phyloP scores from a whole-genome alignment of 2,797 vertebrate genomes.

The Heterohyrax brucei region DNA sequence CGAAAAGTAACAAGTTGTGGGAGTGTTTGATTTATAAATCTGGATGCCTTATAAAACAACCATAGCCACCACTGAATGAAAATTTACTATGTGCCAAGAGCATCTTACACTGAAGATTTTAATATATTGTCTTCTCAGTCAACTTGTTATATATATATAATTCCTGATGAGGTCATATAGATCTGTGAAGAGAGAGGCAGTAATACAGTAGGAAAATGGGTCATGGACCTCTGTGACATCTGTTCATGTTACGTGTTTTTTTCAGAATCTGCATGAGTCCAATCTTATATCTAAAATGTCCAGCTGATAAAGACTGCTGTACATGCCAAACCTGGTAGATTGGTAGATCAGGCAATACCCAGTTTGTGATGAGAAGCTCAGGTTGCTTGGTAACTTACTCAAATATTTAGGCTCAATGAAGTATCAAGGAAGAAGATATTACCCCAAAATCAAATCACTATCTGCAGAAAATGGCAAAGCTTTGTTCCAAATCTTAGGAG shows the following conservation, averaged over 20 bases:
- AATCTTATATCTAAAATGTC: neutral
- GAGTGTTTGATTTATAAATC: slow-evolving; percentile 28
- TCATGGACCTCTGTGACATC: neutral
- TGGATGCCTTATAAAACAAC: slow-evolving; percentile 63
- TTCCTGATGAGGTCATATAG: neutral
- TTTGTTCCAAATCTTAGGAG: neutral
- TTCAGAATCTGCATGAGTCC: neutral
- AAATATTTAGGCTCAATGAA: neutral
- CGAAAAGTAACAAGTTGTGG: slow-evolving; percentile 40
- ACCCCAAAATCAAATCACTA: neutral
- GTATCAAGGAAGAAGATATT: neutral
- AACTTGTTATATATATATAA: neutral
- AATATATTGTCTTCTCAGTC: neutral
- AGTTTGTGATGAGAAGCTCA: neutral
- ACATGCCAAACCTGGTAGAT: neutral
- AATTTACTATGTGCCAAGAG: neutral
- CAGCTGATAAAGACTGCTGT: neutral
- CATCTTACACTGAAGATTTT: neutral
- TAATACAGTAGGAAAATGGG: neutral
- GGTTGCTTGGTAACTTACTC: neutral
- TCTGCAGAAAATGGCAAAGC: neutral
- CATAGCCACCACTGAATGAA: neutral
- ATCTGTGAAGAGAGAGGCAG: neutral
- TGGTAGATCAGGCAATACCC: neutral
- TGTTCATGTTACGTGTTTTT: neutral